Conservation (phyloP, 2,888 invertebrate species). For the Griposia aprilina region DNA sequence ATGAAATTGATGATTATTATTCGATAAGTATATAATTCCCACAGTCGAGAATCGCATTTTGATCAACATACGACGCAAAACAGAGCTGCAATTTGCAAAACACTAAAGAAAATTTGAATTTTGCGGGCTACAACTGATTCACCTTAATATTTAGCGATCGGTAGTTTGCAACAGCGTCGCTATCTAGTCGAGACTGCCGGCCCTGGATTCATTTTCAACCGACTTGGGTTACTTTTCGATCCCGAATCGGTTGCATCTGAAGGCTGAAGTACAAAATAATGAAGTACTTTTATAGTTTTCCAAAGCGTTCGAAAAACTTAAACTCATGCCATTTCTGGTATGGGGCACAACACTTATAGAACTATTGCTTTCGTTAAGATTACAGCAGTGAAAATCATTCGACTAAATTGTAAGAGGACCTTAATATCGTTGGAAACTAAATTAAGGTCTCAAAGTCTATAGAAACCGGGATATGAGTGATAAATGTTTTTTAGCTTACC, state of each 20-base stretch:
- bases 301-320: background rate
- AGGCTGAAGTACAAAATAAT: too few relatives aligned
- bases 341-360: background rate
- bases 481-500: constrained; percentile 16
- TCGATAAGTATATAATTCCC: too few relatives aligned
- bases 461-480: background rate
- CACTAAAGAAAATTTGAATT: too few relatives aligned
- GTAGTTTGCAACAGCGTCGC: too few relatives aligned
- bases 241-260: too few relatives aligned
- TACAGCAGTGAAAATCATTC: background rate
- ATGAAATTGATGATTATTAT: too few relatives aligned
- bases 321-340: background rate
- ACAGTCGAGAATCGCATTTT: too few relatives aligned
- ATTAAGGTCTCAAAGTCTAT: background rate
- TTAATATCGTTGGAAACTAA: background rate
- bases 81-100: too few relatives aligned
- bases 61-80: too few relatives aligned
- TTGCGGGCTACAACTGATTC: too few relatives aligned
- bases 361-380: background rate
- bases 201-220: background rate
- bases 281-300: background rate
- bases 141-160: too few relatives aligned
- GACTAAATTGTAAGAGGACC: background rate
- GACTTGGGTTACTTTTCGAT: background rate
- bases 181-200: too few relatives aligned